Conservation (phyloP, 2,797 vertebrate species). For the Ispidina picta region DNA sequence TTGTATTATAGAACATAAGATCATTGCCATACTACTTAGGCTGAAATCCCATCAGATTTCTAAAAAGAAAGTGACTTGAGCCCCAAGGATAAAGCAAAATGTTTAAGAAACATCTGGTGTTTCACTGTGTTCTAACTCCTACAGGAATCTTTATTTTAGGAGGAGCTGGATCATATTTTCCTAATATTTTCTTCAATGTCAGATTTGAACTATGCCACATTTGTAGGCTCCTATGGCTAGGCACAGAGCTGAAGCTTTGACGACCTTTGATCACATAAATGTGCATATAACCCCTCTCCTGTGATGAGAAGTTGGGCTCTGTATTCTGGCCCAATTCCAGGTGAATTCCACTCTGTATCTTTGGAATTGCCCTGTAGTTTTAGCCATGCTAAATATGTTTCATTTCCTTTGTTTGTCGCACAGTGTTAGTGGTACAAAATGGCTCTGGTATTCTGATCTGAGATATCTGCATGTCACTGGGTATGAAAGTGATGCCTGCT, state of each 20-base stretch:
- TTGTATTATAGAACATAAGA: conserved; percentile 40
- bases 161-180: neutral
- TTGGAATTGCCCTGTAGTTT: neutral
- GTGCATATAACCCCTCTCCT: neutral
- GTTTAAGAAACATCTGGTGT: conserved; percentile 18
- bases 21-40: neutral
- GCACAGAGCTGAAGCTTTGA: neutral
- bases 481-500: neutral
- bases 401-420: neutral
- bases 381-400: neutral
- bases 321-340: neutral
- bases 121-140: neutral
- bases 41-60: conserved; percentile 48
- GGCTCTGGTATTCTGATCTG: neutral
- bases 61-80: conserved; percentile 2
- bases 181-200: neutral
- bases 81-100: conserved; percentile 15
- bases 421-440: neutral
- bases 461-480: neutral
- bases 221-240: neutral
- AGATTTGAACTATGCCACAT: neutral
- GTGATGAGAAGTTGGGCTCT: neutral
- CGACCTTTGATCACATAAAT: neutral
- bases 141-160: neutral
- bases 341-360: conserved; percentile 1